A percentile compares a stretch with the other conserved stretches of the same genome.
Conservation (phyloP, 2,797 vertebrate species). For the Halcyon smyrnensis region DNA sequence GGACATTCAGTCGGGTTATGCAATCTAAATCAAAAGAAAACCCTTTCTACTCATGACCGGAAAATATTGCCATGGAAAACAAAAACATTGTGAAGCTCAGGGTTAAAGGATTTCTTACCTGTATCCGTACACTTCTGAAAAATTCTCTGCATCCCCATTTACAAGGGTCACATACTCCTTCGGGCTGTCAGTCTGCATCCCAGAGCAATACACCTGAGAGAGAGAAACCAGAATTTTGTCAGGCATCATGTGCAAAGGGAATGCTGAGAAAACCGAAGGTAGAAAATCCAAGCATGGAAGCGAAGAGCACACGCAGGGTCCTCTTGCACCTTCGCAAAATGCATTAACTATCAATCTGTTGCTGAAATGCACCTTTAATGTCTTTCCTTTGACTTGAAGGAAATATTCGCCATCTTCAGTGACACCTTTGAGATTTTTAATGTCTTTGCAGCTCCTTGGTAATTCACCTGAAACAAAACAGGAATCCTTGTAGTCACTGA, state of each 20-base stretch:
- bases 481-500: neutral
- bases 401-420: slow-evolving; percentile 87
- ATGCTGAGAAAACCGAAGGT: neutral
- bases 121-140: slow-evolving; percentile 96
- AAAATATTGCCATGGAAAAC: neutral
- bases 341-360: neutral
- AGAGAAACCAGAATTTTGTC: neutral
- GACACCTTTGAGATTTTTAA: slow-evolving; percentile 77
- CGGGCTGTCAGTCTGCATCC: slow-evolving; percentile 90
- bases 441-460: slow-evolving; percentile 86
- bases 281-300: neutral
- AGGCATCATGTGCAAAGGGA: neutral
- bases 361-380: slow-evolving; percentile 82
- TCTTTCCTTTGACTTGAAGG: slow-evolving; percentile 86
- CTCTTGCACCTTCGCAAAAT: neutral
- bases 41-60: slow-evolving; percentile 45
- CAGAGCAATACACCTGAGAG: slow-evolving; percentile 91
- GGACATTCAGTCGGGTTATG: slow-evolving; percentile 95
- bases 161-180: slow-evolving; percentile 92
- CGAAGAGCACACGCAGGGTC: neutral
- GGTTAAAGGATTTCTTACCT: slow-evolving; percentile 82
- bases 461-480: slow-evolving; percentile 83
- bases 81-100: neutral
- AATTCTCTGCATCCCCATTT: slow-evolving; percentile 91
- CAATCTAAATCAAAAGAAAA: slow-evolving; percentile 81